These are phyloP conservation scores for Sinella curviseta DNA, from an alignment of 1,140 invertebrate species.

Conservation along the genomic window DNA sequence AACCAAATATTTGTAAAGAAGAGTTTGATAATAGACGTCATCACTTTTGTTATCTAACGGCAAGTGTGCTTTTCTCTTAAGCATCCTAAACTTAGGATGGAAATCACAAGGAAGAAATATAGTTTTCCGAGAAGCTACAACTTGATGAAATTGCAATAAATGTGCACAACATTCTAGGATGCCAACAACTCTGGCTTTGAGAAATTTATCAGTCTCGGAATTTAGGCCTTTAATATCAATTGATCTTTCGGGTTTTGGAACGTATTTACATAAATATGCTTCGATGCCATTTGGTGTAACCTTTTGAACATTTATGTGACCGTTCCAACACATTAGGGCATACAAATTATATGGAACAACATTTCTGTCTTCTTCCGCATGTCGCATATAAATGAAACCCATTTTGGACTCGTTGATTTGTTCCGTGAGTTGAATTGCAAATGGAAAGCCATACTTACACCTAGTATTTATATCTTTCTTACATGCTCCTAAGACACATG, in stretches of 20 bases:
- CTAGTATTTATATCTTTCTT: neutral
- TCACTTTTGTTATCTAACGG: no score
- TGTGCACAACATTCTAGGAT: neutral
- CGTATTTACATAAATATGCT: constrained; percentile 19
- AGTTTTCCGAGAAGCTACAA: no score
- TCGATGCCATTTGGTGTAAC: constrained; percentile 7
- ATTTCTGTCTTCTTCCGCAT: neutral
- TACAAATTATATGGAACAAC: constrained; percentile 19
- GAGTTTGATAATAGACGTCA: no score
- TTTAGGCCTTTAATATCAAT: no score
- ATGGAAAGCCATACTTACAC: constrained; percentile 29
- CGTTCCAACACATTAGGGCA: neutral
- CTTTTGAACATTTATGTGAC: constrained; percentile 21
- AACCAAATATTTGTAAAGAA: no score
- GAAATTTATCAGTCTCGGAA: neutral
- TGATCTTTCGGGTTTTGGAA: no score
- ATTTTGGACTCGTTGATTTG: neutral
- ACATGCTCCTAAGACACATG: neutral
- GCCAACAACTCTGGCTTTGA: no score
- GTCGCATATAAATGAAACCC: no score
- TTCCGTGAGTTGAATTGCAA: neutral
- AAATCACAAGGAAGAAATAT: constrained; percentile 18
- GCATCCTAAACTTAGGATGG: neutral
- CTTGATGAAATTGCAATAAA: constrained; percentile 20
- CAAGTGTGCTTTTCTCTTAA: no score